Evolutionary conservation across 2,888 invertebrate species (phyloP), one percentile per base, ranked within the genome.

Genomic region (Linnaemya vulpina): DNA sequence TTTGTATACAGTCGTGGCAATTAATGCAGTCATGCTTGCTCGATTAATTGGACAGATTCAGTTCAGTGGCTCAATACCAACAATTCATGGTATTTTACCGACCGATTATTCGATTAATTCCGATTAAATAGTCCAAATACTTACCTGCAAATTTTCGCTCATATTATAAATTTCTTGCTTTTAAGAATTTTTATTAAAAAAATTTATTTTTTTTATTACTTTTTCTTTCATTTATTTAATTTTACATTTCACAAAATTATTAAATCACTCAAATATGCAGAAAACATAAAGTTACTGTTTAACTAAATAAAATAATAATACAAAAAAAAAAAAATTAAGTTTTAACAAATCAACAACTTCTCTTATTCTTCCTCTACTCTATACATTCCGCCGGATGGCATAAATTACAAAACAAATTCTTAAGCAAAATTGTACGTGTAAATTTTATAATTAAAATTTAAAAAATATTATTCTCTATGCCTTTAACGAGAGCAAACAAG

Each of bases 391-490:
- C 30, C 62, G 75, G 46, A 2, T 9, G 65, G 73, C 73, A 51
- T 82, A 85, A 85, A 79, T 82, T 85, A 83, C 55, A 82, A 82
- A 76, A 80, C 55, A 82, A 78, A 49, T 76, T 75, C 74, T 82
- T 82, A 82, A 82, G 82, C 74, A 84, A 82, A 81, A 51, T 85
- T 85, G 78, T 85, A 84, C 76, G 68, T 82, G 25, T 78, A 78
- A 82, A 75, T 60, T 75, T 70, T 76, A 76, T 74, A 73, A 76
- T 70, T 38, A 63, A 30, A 65, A 73, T 73, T 40, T 22, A 43
- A 1, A 30, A 62, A 78, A 65, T 9, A 51, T 81, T 78, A 53
- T 73, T 74, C 75, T 75, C 71, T 63, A 46, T 35, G 62, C 55
- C 51, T 77, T 58, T 11, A 43, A 62, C 1, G 43, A 75, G n/a